These are phyloP conservation scores for Aepyceros melampus DNA, from an alignment of 2,113 vertebrate genomes.

Conservation along the genomic window DNA sequence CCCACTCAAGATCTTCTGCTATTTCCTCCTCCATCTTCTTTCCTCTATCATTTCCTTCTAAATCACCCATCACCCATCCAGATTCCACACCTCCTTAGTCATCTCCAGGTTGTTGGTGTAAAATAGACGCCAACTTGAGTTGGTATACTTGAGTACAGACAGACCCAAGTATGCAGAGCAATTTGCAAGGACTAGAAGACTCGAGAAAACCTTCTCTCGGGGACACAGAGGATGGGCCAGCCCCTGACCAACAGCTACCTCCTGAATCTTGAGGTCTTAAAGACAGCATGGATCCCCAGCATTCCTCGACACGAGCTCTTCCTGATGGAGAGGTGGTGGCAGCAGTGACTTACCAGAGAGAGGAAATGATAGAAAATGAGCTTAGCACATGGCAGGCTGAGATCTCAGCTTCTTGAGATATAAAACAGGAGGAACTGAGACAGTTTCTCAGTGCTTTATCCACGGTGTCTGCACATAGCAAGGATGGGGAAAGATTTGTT, in stretches of 20 bases:
- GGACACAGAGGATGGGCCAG: neutral
- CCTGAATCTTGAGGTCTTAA: neutral
- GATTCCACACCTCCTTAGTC: neutral
- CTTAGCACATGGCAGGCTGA: neutral
- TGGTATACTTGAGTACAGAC: neutral
- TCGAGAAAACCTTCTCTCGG: neutral
- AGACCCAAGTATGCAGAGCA: neutral
- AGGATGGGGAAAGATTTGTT: neutral
- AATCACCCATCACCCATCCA: neutral
- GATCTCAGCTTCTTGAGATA: neutral
- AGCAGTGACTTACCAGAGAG: neutral
- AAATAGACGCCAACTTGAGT: neutral
- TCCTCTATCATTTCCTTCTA: neutral
- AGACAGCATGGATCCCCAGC: neutral
- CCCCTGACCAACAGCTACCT: neutral
- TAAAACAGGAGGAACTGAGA: neutral
- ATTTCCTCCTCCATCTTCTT: neutral
- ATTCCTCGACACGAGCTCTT: neutral
- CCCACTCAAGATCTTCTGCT: neutral
- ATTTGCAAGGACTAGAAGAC: neutral
- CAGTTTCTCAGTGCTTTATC: neutral
- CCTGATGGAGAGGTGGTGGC: neutral
- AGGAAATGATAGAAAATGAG: neutral
- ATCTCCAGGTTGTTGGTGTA: neutral
- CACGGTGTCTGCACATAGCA: neutral